Conservation (phyloP, 2,888 invertebrate genomes). For the Mimachlamys varia region DNA sequence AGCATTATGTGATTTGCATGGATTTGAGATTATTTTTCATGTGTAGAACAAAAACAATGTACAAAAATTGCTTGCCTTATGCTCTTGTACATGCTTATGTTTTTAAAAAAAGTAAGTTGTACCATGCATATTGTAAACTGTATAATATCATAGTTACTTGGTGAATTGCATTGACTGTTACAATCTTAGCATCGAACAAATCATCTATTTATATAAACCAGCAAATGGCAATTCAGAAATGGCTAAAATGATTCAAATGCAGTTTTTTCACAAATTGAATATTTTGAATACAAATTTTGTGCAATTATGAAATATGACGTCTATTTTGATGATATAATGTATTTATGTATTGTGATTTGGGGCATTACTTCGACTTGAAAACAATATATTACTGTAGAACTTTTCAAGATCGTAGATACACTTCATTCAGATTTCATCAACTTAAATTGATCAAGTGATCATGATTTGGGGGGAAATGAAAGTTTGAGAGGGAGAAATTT, state of each 20-base stretch:
- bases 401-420: background rate
- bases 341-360: conserved; percentile 19
- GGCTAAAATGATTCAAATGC: conserved; percentile 5
- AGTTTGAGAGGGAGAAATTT: background rate
- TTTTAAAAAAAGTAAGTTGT: background rate
- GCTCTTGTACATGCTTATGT: background rate
- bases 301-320: conserved; percentile 31
- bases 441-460: background rate
- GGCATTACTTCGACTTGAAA: background rate
- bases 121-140: conserved; percentile 1
- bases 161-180: background rate
- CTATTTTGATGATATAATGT: background rate
- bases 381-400: background rate
- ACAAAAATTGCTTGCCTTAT: background rate
- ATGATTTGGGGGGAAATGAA: no score
- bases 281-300: conserved; percentile 27
- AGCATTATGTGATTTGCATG: background rate
- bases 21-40: background rate
- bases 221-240: conserved; percentile 32
- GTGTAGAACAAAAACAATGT: background rate
- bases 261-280: conserved; percentile 12
- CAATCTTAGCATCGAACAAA: background rate
- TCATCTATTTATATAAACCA: conserved; percentile 1
- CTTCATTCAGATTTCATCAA: background rate
- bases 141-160: background rate